A percentile compares a stretch with the other conserved stretches of the same genome.
Conservation (phyloP, 2,797 vertebrate species). For the Chanos chanos region DNA sequence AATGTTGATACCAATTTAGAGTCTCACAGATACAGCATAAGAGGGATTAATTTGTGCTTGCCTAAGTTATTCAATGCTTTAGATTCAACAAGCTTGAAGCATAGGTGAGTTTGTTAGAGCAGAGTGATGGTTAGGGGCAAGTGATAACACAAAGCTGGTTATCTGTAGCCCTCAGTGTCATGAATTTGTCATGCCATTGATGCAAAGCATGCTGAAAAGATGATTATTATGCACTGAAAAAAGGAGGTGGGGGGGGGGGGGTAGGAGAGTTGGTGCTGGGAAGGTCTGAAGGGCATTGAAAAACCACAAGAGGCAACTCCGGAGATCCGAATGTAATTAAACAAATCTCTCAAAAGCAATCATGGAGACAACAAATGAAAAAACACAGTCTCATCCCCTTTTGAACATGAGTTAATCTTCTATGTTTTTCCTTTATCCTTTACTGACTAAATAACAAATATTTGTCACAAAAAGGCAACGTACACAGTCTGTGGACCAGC, state of each 20-base stretch:
- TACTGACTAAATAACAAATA: constrained; percentile 3
- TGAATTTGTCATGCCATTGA: constrained; percentile 25
- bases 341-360: constrained; percentile 32
- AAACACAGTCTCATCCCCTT: neutral
- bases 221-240: constrained; percentile 26
- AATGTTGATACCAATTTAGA: too few relatives aligned
- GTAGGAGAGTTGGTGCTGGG: constrained; percentile 23
- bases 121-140: constrained; percentile 5
- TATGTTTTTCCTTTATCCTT: constrained; percentile 13
- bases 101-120: constrained; percentile 1
- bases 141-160: constrained; percentile 30
- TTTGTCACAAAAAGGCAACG: constrained; percentile 17
- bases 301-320: constrained; percentile 30
- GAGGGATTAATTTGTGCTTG: constrained; percentile 3
- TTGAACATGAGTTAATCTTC: constrained; percentile 28
- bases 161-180: constrained; percentile 23
- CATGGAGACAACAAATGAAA: constrained; percentile 8
- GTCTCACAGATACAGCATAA: too few relatives aligned
- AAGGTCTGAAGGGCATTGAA: constrained; percentile 37
- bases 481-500: constrained; percentile 9
- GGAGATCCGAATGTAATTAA: constrained; percentile 45
- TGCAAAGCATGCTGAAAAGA: constrained; percentile 1
- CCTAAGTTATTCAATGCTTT: constrained; percentile 2
- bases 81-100: constrained; percentile 15
- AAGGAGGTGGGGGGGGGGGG: neutral